phyloP scores from a whole-genome alignment of 2,113 vertebrate species.

The Orycteropus afer region DNA sequence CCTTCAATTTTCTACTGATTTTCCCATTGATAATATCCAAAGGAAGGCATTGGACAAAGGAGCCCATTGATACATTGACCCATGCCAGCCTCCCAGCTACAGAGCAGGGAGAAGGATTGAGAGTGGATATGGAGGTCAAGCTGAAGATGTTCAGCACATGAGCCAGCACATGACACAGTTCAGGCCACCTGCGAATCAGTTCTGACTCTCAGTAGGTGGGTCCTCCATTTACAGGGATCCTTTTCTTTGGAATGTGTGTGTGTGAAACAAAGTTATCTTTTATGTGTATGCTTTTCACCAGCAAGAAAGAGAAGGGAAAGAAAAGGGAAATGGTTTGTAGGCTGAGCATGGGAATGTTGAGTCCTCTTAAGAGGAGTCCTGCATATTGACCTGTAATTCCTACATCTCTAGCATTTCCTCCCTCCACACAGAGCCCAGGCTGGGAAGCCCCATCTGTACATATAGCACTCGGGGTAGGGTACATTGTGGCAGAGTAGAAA shows the following conservation, averaged over 20 bases:
- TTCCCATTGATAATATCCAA: not conserved
- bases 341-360: not conserved
- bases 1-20: not conserved
- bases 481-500: not conserved
- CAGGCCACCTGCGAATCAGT: not conserved
- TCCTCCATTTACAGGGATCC: not conserved
- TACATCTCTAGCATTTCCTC: not conserved
- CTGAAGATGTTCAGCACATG: not conserved
- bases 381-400: not conserved
- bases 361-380: not conserved
- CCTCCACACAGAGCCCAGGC: not conserved
- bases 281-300: not conserved
- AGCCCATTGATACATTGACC: not conserved
- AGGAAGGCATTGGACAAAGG: not conserved
- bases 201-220: not conserved
- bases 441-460: not conserved
- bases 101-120: not conserved
- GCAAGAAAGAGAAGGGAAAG: conserved; percentile 7
- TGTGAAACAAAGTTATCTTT: not conserved
- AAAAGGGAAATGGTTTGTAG: not conserved
- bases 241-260: not conserved
- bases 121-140: conserved; percentile 15
- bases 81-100: not conserved
- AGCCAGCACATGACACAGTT: not conserved
- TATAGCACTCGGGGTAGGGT: not conserved